Conservation (phyloP, 2,113 vertebrate genomes). For the Plotosus lineatus region DNA sequence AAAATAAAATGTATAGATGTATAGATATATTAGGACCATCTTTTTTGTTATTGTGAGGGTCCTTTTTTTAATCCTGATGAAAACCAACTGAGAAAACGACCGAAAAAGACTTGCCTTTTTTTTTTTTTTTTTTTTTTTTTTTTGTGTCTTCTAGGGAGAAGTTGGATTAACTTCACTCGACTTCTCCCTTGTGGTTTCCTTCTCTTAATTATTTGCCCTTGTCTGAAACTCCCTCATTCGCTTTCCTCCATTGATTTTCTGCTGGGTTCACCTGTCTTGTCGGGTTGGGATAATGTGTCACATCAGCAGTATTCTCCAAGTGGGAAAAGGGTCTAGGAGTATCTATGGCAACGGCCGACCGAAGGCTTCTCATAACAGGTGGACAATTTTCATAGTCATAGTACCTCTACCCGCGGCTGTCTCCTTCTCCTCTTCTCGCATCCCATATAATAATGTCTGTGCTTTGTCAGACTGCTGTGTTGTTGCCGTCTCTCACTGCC, state of each 20-base stretch:
- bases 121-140: too few relatives aligned
- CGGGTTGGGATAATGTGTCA: conserved; percentile 38
- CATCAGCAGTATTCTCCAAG: conserved; percentile 45
- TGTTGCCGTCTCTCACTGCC: conserved; percentile 39
- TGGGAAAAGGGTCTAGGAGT: conserved; percentile 43
- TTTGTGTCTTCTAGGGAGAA: not conserved
- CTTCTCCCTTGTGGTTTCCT: not conserved
- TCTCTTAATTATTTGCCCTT: not conserved
- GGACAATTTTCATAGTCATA: conserved; percentile 49
- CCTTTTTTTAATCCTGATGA: not conserved
- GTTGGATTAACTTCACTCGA: not conserved
- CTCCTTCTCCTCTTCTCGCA: conserved; percentile 39
- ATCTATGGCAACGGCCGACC: conserved; percentile 56
- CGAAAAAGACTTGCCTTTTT: too few relatives aligned
- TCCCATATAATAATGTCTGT: conserved; percentile 40
- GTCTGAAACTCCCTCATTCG: not conserved
- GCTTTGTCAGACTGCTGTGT: conserved; percentile 45
- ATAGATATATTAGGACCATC: too few relatives aligned
- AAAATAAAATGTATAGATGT: too few relatives aligned
- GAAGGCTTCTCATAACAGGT: conserved; percentile 46
- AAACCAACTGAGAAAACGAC: not conserved
- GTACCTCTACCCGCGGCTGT: conserved; percentile 35
- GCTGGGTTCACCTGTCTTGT: conserved; percentile 43
- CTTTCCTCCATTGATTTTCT: conserved; percentile 43
- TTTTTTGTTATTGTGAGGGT: too few relatives aligned